Base-by-base conservation (phyloP, 2,888 invertebrate species). In the Coenonympha arcania region DNA sequence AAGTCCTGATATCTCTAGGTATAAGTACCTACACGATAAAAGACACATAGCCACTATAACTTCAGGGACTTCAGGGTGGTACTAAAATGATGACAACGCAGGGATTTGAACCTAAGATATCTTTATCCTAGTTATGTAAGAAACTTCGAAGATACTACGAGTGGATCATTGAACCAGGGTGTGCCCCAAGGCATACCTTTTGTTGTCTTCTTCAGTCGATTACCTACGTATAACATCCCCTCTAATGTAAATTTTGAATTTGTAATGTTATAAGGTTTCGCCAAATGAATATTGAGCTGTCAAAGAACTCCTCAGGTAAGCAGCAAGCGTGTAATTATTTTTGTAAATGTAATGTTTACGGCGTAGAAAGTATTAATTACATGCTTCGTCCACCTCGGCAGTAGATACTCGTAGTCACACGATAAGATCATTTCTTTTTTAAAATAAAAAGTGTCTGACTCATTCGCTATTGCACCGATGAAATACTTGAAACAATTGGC, bases 291-390 rank as follows among this genome's bases (percentile, higher is more conserved):
- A 79, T 76, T 66, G 70, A 75, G 73, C 81, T 77, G 83, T 82
- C 81, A 82, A 78, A 71, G 72, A 59, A 66, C 62, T 66, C 66
- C 67, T 75, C 75, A 75, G 73, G 73, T 69, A 72, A 66, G 69
- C 72, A 66, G 60, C 50, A 43, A 65, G 58, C 71, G 69, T 81
- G 69, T 83, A 80, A 82, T 83, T 82, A 82, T 76, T 74, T 71
- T 65, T 69, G 54, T 69, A 71, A 73, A 70, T 71, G 71, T 65
- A 68, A 64, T 68, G 66, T 69, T 76, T 71, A 59, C 68, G 64
- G 69, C 63, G 62, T 76, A 73, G 79, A 81, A 80, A 81, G 80
- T 74, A 77, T 76, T 69, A 79, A 81, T 81, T 79, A 80, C 69
- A 78, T 69, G 71, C 62, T 64, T 64, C 63, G 59, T 60, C 61